These are phyloP conservation scores for Mesorhabditis sp. DNA, from an alignment of 2,888 invertebrate species.

Conservation along the genomic window DNA sequence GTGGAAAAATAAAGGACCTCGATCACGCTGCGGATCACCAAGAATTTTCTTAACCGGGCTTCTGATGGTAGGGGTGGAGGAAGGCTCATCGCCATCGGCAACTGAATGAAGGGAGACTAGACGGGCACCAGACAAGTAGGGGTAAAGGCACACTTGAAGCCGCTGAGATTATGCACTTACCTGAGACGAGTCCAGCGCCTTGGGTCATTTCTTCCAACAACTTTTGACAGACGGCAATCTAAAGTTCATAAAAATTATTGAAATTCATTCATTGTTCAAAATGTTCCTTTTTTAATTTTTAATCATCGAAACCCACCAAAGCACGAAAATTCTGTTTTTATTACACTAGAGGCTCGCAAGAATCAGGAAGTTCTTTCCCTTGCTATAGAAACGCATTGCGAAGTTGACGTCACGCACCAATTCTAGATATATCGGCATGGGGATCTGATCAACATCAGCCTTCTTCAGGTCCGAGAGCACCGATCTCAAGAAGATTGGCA, in stretches of 20 bases:
- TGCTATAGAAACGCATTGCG: too few species aligned
- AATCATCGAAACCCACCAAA: too few species aligned
- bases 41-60: constrained; percentile 2
- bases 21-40: not conserved
- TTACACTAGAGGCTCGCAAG: too few species aligned
- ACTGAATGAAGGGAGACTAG: not conserved
- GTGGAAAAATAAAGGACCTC: constrained; percentile 10
- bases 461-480: constrained; percentile 22
- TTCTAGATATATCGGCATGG: not conserved
- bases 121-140: not conserved
- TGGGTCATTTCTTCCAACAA: constrained; percentile 32
- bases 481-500: constrained; percentile 37
- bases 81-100: not conserved
- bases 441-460: not conserved
- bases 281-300: not conserved
- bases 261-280: not conserved
- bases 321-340: too few species aligned
- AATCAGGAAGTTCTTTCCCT: too few species aligned
- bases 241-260: constrained; percentile 20
- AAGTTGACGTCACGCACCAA: not conserved
- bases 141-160: too few species aligned
- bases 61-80: not conserved
- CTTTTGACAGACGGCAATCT: constrained; percentile 23
- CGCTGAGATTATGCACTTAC: constrained; percentile 13
- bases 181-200: constrained; percentile 18